Base-by-base conservation (phyloP, 2,888 invertebrate species). In the Harpagoxenus sublaevis region DNA sequence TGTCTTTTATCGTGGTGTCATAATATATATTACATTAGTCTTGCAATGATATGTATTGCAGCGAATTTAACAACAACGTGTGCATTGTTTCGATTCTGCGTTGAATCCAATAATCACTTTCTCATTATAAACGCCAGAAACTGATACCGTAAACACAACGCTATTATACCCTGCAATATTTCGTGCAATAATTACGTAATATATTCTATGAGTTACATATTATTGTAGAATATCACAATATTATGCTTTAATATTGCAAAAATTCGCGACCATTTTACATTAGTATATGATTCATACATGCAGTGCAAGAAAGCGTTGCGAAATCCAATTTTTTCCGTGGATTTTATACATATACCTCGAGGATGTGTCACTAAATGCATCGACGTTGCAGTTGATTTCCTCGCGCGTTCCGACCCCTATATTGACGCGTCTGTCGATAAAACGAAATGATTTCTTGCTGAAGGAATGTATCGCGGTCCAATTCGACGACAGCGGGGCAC, bases 371-470 rank as follows among this genome's bases (percentile, higher is more conserved):
- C 55, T 35, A 71, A 53, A 71, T 18, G 23, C 53, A 53, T 66
- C 65, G 48, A 68, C 10, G 39, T 51, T 28, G 78, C 55, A 51
- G 48, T 63, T 65, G 31, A 65, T 77, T 65, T 78, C 9, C 53
- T 28, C 12, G 12, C 68, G 77, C 35, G 18, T 39, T 39, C 39
- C 66, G 4, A 8, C n/a, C 42, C 12, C 28, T 28, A n/a, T 31
- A 42, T 23, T n/a, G 70, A 70, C 55, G 42, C 57, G 23, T 18
- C 23, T 57, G 45, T 71, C 70, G 35, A 79, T 60, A 71, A 70
- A 48, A 48, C 23, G 35, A 71, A 71, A 71, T 81, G 60, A 81
- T 71, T 81, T 81, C 71, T 71, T 48, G 48, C 45, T 15, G 57
- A 45, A 23, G 57, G 70, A 70, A 79, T 66, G 55, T 42, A 42